Evolutionary conservation across 2,113 vertebrate genomes (phyloP), one percentile per base, ranked within the genome.

Genomic region (Collichthys lucidus): DNA sequence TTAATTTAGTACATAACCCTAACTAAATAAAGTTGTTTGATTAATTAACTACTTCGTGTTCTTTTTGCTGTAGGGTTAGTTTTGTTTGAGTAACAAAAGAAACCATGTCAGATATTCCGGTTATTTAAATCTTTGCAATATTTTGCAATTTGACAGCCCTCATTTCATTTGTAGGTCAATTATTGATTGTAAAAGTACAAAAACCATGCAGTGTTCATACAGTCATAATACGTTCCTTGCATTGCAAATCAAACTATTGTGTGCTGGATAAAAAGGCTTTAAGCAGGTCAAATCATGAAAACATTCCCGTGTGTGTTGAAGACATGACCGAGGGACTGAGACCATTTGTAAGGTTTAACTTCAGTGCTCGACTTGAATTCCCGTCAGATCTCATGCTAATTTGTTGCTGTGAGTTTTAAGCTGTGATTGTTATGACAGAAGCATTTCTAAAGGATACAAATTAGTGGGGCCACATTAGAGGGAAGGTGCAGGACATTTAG

Each of bases 381-480:
- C 31, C 31, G 52, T 83, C 63, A 68, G 62, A 88, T 84, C 52
- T 62, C 68, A 65, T 74, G 79, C 64, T 89, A 86, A 88, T 89
- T 79, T 85, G 46, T 85, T 80, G 67, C 79, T 79, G 62, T 73
- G 79, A 85, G 63, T 85, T 77, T 68, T 68, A 74, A 83, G 79
- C 73, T 62, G 63, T 77, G 84, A 86, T 86, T 79, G 80, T 76
- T 77, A 19, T 74, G 83, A 79, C 76, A 88, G 69, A 76, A 61
- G 14, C 16, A 16, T 73, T 88, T 90, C 79, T 67, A 69, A 74
- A 57, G 81, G 67, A 89, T 82, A 77, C 55, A 82, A 79, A 84
- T 79, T 85, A 85, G 26, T n/a, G 26, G 44, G 61, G 63, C 79
- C 66, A 74, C 40, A 80, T 88, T 82, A 84, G 84, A 86, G 73